A percentile compares a stretch with the other conserved stretches of the same genome.
Conservation (phyloP, 2,888 invertebrate species). For the Eubasilissa splendida region DNA sequence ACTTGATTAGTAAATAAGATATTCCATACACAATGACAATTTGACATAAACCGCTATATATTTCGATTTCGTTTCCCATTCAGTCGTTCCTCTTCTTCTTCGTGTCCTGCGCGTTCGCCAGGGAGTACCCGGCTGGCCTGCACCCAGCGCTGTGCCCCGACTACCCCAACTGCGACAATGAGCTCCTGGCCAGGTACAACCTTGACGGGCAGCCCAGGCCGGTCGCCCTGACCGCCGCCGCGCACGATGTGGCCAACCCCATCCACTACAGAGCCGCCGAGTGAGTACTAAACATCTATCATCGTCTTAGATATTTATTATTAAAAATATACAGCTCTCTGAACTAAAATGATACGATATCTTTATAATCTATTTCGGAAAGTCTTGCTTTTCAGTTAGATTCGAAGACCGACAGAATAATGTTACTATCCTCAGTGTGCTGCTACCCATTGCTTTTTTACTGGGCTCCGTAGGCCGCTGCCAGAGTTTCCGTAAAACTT, state of each 20-base stretch:
- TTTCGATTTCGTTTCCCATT: background rate
- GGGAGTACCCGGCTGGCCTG: conserved; percentile 73
- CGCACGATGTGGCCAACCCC: conserved; percentile 24
- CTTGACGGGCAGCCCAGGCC: conserved; percentile 69
- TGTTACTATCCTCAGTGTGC: too few relatives aligned
- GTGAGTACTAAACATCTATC: conserved; percentile 33
- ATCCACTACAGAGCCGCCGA: conserved; percentile 42
- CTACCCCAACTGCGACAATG: conserved; percentile 73
- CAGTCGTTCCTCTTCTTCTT: conserved; percentile 63
- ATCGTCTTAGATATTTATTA: background rate
- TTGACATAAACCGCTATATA: background rate
- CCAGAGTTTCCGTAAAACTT: too few relatives aligned
- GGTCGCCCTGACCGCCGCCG: conserved; percentile 42
- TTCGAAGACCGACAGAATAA: too few relatives aligned
- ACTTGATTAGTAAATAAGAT: too few relatives aligned
- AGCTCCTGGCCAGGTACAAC: conserved; percentile 67
- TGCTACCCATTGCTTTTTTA: too few relatives aligned
- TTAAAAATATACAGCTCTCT: background rate
- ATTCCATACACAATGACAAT: too few relatives aligned
- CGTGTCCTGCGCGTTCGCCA: conserved; percentile 68
- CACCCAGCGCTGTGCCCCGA: conserved; percentile 75
- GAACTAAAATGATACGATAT: too few relatives aligned
- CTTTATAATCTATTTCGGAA: too few relatives aligned
- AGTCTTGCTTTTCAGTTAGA: too few relatives aligned
- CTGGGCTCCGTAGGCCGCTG: too few relatives aligned